Evolutionary conservation across 2,888 invertebrate genomes (phyloP), one percentile per base, ranked within the genome.

Genomic region (Cantharis lateralis): DNA sequence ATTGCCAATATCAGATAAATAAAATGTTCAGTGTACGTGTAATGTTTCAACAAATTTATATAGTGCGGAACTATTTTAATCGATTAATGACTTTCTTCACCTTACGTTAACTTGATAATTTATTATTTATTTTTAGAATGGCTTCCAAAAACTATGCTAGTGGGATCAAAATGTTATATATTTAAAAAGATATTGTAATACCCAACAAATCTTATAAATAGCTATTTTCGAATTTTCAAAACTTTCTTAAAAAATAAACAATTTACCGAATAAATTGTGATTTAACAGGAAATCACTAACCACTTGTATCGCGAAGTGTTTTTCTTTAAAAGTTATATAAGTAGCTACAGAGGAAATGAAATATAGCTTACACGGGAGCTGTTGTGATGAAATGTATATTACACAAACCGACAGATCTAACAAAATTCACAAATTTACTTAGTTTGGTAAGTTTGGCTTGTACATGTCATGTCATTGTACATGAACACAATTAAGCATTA

Each of bases 1-100:
- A 72, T 68, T 71, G 75, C 75, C 75, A 75, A 75, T 75, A 75
- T 71, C 75, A 75, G 75, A 71, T 75, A 70, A 75, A 66, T n/a
- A 48, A 20, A 48, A 70, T 18, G 13, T 70, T 69, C 13, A 68
- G 28, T 70, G 70, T 61, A 11, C 18, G 20, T 28, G 18, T 20
- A 66, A 24, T 66, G 64, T 66, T 15, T 24, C 11, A n/a, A 15
- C 18, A 66, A 66, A 66, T 48, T 48, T 48, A 48, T 48, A 48
- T 48, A 48, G 48, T 48, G 48, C n/a, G 48, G 48, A 48, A 48
- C 48, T 48, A 48, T 48, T n/a, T 48, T 48, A 48, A 48, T 48
- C 48, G 48, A 48, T 48, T 20, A 18, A 66, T 20, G 20, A 20
- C 10, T 20, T 66, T 66, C 16, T 63, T 18, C 64, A 66, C 64